phyloP scores from a whole-genome alignment of 2,113 vertebrate species.

The Puffinus mauretanicus region DNA sequence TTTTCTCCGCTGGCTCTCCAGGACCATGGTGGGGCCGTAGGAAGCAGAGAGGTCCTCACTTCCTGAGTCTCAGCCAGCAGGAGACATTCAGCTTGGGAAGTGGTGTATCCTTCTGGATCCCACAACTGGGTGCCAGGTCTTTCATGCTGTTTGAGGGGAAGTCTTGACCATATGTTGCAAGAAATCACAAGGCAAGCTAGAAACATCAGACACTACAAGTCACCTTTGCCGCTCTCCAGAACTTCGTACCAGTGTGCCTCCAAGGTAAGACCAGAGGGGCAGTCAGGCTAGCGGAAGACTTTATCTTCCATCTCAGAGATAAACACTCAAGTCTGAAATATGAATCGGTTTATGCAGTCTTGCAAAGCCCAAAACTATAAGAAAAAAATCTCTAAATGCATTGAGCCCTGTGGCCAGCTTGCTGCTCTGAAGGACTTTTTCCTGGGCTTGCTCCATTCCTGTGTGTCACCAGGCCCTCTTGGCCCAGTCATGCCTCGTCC shows the following conservation, averaged over 20 bases:
- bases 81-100: neutral
- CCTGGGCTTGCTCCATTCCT: neutral
- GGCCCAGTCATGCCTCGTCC: neutral
- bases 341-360: rapidly evolving
- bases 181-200: neutral
- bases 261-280: neutral
- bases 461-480: neutral
- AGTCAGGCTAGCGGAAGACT: neutral
- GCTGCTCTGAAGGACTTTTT: neutral
- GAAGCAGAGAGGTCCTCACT: neutral
- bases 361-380: neutral
- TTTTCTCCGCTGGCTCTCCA: neutral
- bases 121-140: neutral
- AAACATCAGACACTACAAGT: neutral
- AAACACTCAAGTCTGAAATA: neutral
- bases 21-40: neutral
- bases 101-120: neutral
- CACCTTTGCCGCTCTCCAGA: neutral
- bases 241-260: neutral
- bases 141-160: neutral
- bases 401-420: neutral
- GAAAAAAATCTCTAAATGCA: neutral
- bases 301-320: neutral
- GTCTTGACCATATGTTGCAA: neutral
- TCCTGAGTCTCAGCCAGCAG: neutral